phyloP scores from a whole-genome alignment of 2,113 vertebrate species.

The Halichoerus grypus region DNA sequence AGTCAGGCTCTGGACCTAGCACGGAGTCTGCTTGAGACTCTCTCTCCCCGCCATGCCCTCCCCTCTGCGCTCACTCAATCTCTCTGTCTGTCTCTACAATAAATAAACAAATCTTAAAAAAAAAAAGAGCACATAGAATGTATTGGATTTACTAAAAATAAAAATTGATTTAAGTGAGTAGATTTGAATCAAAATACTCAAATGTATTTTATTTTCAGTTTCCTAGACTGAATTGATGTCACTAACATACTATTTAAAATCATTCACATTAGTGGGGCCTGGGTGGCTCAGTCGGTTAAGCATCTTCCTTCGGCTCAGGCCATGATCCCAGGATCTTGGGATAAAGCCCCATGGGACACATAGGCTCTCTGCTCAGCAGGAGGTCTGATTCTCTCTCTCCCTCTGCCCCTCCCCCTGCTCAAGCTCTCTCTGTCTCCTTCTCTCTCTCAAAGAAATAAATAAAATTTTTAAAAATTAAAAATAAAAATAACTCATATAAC shows the following conservation, averaged over 20 bases:
- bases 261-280: not conserved
- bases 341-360: not conserved
- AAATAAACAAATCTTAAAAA: not conserved
- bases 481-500: slow-evolving; percentile 27
- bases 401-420: not conserved
- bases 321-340: not conserved
- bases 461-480: not conserved
- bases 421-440: not conserved
- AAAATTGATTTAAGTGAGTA: slow-evolving; percentile 13
- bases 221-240: not conserved
- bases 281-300: not conserved
- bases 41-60: not conserved
- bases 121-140: not conserved
- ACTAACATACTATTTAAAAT: not conserved
- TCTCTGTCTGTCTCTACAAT: not conserved
- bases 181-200: slow-evolving; percentile 1
- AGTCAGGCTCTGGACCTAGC: not conserved
- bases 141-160: not conserved
- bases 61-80: not conserved
- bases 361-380: not conserved
- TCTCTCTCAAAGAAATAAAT: not conserved
- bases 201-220: slow-evolving; percentile 34
- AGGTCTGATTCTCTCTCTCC: not conserved
- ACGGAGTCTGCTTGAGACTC: not conserved
- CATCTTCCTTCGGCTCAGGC: not conserved